Evolutionary conservation across 2,797 vertebrate species (phyloP), one percentile per base, ranked within the genome.

Genomic region (Rhynchotus rufescens): DNA sequence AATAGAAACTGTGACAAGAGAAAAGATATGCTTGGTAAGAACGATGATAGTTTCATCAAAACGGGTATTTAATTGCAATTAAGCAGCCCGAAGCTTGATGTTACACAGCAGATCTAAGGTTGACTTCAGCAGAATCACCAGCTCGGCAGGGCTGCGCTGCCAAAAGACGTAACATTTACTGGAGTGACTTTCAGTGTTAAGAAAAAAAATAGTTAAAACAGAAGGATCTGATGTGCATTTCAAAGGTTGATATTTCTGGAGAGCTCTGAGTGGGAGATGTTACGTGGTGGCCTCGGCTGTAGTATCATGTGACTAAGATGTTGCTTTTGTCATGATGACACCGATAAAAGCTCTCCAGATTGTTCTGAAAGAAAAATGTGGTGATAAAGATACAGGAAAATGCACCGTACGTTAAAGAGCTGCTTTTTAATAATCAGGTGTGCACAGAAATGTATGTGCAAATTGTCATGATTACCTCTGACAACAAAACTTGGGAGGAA

Each of bases 161-260:
- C 78, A 23, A 12, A 61, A 47, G 84, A 62, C 32, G 6, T 23
- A 32, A 30, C 28, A 54, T 80, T 80, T 84, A 54, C 34, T 76
- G 12, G 12, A 79, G 32, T 26, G 16, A 17, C 10, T 77, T 28
- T n/a, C 13, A 82, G 54, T 51, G 19, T 71, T 68, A 47, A 80
- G 62, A 13, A 65, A 66, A 66, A 64, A 40, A 4, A 78, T 42
- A 26, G 26, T 82, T 83, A 85, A 86, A 86, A 71, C 60, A 85
- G 68, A 85, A 80, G 12, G 12, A 44, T 36, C 62, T 80, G 51
- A 80, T 89, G 88, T 90, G 28, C 66, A 56, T 66, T 87, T 89
- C 81, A 85, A 85, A 90, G 51, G 21, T 73, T 84, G 59, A 69
- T 72, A 66, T 82, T 86, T 80, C 38, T 75, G 81, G 73, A 86